phyloP scores from a whole-genome alignment of 2,888 invertebrate genomes.

The Homarus gammarus region DNA sequence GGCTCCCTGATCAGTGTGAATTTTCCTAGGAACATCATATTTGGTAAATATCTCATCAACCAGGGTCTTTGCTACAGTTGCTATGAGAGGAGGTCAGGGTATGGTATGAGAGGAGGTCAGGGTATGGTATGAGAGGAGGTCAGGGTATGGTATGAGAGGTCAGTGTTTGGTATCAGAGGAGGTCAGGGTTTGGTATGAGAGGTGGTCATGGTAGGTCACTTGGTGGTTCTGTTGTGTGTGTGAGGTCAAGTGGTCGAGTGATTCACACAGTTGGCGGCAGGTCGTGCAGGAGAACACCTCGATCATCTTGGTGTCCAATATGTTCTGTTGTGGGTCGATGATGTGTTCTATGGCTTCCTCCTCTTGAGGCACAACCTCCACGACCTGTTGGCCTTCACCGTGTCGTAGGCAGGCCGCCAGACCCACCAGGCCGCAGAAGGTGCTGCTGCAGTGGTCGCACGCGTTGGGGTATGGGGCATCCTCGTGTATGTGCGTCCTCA shows the following conservation, averaged over 20 bases:
- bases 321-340: constrained; percentile 31
- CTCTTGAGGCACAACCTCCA: not conserved
- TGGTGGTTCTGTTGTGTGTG: too few species aligned
- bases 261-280: constrained; percentile 52
- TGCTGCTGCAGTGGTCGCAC: constrained; percentile 51
- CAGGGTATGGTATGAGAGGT: too few species aligned
- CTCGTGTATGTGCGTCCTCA: constrained; percentile 47
- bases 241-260: constrained; percentile 35
- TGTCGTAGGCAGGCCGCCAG: constrained; percentile 56
- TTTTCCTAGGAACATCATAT: too few species aligned
- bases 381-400: not conserved
- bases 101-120: too few species aligned
- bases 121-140: too few species aligned
- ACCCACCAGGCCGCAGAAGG: constrained; percentile 43
- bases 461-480: constrained; percentile 19
- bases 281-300: constrained; percentile 56
- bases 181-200: too few species aligned
- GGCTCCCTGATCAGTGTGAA: too few species aligned
- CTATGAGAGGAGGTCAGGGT: too few species aligned
- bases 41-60: too few species aligned
- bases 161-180: too few species aligned
- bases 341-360: constrained; percentile 52
- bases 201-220: too few species aligned
- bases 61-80: too few species aligned
- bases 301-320: constrained; percentile 44